phyloP scores from a whole-genome alignment of 2,888 invertebrate species.

The Lepidocyrtoides sp. region DNA sequence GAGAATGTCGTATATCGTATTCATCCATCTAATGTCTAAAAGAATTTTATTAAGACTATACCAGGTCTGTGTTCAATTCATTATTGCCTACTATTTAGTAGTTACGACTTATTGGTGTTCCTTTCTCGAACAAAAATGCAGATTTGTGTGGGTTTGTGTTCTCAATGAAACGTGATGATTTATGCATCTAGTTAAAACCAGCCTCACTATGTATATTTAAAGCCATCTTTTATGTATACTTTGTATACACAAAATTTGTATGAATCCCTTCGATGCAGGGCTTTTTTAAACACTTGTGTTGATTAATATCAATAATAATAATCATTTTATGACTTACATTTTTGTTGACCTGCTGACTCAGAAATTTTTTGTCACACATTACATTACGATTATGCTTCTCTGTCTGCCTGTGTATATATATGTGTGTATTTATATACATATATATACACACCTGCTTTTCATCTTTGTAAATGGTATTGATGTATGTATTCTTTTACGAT shows the following conservation, averaged over 20 bases:
- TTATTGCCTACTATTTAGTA: background rate
- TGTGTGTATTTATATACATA: no score
- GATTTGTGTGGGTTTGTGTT: background rate
- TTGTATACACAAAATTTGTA: background rate
- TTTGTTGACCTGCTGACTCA: conserved; percentile 63
- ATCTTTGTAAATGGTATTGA: background rate
- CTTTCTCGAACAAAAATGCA: background rate
- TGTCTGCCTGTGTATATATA: no score
- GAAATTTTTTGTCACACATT: conserved; percentile 15
- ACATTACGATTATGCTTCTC: background rate
- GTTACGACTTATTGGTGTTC: background rate
- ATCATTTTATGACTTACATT: conserved; percentile 59
- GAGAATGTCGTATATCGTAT: no score
- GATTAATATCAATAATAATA: conserved; percentile 37
- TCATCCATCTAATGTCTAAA: background rate
- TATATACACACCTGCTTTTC: background rate
- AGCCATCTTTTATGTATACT: background rate
- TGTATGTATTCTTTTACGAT: background rate
- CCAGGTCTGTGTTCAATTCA: background rate
- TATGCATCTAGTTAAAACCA: background rate
- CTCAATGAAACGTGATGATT: conserved; percentile 12
- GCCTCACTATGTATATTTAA: background rate
- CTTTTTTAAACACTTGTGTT: background rate
- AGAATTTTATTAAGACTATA: background rate
- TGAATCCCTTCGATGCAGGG: background rate